phyloP scores from a whole-genome alignment of 2,888 invertebrate species.

The Temnothorax rugatulus region DNA sequence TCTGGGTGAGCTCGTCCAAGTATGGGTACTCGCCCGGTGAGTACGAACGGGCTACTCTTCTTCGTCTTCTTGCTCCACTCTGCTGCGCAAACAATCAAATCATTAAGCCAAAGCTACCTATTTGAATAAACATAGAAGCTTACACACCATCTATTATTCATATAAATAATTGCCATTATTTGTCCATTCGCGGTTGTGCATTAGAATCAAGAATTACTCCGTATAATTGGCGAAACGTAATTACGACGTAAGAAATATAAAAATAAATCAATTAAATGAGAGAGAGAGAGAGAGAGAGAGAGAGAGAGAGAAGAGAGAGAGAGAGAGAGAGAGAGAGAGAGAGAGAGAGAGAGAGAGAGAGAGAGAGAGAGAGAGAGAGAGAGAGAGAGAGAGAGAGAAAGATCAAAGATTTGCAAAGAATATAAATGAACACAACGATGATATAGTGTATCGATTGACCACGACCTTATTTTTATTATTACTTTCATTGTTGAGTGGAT shows the following conservation, averaged over 20 bases:
- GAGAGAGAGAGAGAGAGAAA: not conserved
- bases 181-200: not conserved
- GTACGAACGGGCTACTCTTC: constrained; percentile 87
- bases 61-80: constrained; percentile 72
- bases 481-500: not conserved
- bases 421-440: not conserved
- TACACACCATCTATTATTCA: not conserved
- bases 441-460: not conserved
- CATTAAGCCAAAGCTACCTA: constrained; percentile 8
- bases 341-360: not conserved
- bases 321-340: not conserved
- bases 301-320: not conserved
- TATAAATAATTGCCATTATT: not conserved
- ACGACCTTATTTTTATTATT: not conserved
- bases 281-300: not conserved
- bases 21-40: constrained; percentile 86
- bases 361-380: not conserved
- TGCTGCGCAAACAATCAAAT: constrained; percentile 52
- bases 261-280: not conserved
- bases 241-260: not conserved
- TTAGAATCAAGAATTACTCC: not conserved
- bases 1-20: constrained; percentile 88
- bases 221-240: not conserved
- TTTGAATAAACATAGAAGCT: not conserved
- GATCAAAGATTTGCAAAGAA: not conserved